Percentiles rank a stretch among this genome's conserved stretches.
Conservation (phyloP, 2,797 vertebrate species). For the Rhabdophis nuchalis region DNA sequence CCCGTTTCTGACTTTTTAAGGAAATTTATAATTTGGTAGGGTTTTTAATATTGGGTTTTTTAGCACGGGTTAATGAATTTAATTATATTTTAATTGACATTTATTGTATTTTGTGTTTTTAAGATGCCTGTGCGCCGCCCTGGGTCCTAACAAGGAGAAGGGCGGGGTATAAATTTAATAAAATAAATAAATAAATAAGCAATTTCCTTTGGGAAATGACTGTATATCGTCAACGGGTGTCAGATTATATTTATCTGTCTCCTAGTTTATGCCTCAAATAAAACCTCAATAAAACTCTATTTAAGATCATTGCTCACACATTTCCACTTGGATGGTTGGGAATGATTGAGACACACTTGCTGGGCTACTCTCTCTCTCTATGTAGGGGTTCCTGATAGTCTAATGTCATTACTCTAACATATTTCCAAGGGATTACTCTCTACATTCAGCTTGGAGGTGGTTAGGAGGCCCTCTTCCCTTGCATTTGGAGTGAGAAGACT, state of each 20-base stretch:
- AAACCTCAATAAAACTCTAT: neutral
- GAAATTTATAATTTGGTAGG: too few relatives aligned
- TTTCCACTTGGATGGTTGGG: neutral
- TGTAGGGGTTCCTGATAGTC: neutral
- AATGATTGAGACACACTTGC: neutral
- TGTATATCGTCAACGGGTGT: neutral
- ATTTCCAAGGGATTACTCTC: neutral
- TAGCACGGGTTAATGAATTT: too few relatives aligned
- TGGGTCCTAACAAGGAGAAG: too few relatives aligned
- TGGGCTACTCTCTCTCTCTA: neutral
- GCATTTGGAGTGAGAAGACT: neutral
- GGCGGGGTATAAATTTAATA: too few relatives aligned
- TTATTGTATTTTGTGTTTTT: too few relatives aligned
- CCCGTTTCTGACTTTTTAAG: too few relatives aligned
- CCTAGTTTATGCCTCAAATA: neutral
- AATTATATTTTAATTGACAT: too few relatives aligned
- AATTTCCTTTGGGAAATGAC: neutral
- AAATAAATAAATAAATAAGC: neutral
- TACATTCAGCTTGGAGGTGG: neutral
- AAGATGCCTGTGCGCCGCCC: too few relatives aligned
- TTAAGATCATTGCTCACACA: neutral
- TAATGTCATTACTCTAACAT: neutral
- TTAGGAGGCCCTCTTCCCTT: neutral
- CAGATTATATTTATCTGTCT: neutral
- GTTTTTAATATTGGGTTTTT: too few relatives aligned